phyloP scores from a whole-genome alignment of 2,888 invertebrate genomes.

The Anagyrus pseudococci region DNA sequence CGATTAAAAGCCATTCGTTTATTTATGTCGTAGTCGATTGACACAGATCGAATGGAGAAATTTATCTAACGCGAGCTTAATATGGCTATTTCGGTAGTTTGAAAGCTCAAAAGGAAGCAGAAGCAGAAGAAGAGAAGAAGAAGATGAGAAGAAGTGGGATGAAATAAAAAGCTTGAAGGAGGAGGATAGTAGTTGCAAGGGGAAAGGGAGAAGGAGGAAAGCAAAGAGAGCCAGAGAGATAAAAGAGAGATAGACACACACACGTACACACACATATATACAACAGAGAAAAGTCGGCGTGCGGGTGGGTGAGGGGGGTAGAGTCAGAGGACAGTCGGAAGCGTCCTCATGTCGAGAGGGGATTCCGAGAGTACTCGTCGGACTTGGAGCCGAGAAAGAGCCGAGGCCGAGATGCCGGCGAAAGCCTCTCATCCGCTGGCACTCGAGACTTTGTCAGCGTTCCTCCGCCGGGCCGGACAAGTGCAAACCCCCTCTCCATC shows the following conservation, averaged over 20 bases:
- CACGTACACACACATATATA: too few relatives aligned
- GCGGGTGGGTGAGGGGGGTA: too few relatives aligned
- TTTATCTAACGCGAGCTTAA: slow-evolving; percentile 10
- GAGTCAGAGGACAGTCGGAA: slow-evolving; percentile 40
- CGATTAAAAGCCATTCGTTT: too few relatives aligned
- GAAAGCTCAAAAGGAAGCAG: background rate
- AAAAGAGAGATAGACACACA: too few relatives aligned
- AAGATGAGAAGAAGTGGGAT: background rate
- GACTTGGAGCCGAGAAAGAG: slow-evolving; percentile 33
- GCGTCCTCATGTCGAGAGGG: slow-evolving; percentile 55
- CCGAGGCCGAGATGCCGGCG: slow-evolving; percentile 31
- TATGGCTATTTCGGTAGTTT: background rate
- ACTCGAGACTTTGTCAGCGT: slow-evolving; percentile 57
- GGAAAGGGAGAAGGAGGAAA: background rate
- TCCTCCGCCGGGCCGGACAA: slow-evolving; percentile 45
- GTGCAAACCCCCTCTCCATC: slow-evolving; percentile 50
- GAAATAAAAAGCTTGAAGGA: background rate
- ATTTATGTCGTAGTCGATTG: too few relatives aligned
- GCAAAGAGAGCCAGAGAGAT: background rate
- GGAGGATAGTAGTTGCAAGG: background rate
- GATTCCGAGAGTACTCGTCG: slow-evolving; percentile 56
- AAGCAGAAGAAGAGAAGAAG: background rate
- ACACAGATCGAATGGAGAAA: background rate
- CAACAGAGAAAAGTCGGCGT: too few relatives aligned
- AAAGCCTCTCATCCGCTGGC: slow-evolving; percentile 42